A percentile compares a stretch with the other conserved stretches of the same genome.
Evolutionary conservation across 2,888 invertebrate genomes (phyloP).

Genomic region (Mythimna loreyi): DNA sequence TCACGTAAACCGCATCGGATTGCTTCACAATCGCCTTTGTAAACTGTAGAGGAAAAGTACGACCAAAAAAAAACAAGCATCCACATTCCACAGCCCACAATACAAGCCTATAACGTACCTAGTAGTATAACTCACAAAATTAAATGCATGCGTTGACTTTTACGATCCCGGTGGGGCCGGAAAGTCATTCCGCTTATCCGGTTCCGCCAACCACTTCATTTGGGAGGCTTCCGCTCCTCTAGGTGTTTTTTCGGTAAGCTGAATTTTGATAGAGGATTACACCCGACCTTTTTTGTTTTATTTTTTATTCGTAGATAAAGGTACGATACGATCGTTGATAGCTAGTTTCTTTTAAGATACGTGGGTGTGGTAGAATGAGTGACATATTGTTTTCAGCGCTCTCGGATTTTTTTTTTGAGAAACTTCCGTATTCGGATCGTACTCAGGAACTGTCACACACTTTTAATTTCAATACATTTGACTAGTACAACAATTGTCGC

Average conservation of each 20-base stretch:
- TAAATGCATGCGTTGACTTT: conserved; percentile 87
- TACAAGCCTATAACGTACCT: conserved; percentile 39
- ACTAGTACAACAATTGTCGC: no score
- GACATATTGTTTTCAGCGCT: no score
- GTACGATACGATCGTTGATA: conserved; percentile 45
- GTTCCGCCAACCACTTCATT: conserved; percentile 79
- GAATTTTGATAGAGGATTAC: conserved; percentile 73
- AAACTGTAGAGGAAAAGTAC: no score
- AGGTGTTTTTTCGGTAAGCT: conserved; percentile 75
- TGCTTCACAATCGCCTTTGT: no score
- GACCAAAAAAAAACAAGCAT: conserved; percentile 39
- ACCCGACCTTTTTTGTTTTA: conserved; percentile 56
- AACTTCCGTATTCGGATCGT: no score
- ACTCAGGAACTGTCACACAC: no score
- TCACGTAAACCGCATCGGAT: no score
- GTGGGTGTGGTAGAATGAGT: conserved; percentile 2
- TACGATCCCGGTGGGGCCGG: conserved; percentile 81
- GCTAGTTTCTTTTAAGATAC: conserved; percentile 28
- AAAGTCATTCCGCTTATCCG: conserved; percentile 83
- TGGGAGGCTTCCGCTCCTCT: conserved; percentile 69
- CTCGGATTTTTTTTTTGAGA: no score
- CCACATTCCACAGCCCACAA: conserved; percentile 32
- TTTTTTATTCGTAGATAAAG: conserved; percentile 34
- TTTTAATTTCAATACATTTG: no score
- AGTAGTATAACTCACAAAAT: conserved; percentile 79